Base-by-base conservation (phyloP, 2,888 invertebrate species). In the Drosophila mayaguana region DNA sequence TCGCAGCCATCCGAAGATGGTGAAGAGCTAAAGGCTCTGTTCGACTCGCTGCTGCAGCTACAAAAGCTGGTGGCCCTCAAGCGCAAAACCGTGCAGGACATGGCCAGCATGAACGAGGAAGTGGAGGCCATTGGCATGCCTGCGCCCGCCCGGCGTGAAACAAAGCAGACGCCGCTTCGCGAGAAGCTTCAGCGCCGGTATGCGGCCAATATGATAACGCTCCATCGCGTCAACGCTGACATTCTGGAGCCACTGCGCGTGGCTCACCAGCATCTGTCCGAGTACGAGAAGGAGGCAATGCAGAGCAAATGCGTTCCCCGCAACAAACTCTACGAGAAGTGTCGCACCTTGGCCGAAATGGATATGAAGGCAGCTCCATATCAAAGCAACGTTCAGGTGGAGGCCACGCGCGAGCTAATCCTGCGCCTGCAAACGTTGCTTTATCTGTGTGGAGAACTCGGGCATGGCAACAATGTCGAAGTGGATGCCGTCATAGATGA, bases 221-320 rank as follows among this genome's bases (percentile, higher is more conserved):
- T 83, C 28, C 68, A 81, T 46, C 68, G 82, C 0, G 53, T 82
- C 4, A 83, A 83, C 28, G 46, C 22, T 0, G 78, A 83, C 1
- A 54, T 86, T 0, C 9, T 78, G 25, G 61, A 75, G 1, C 70
- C 80, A 0, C 43, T 84, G 20, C 63, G 69, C 4, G 22, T 72
- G 14, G 71, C 66, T 1, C 75, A 84, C 28, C 60, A 66, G 0
- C 45, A 63, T 22, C 20, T 82, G 7, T 20, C n/a, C 5, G 54
- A 65, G 0, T 72, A 67, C 22, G 63, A 74, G 48, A 50, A 51
- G 53, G 60, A 59, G 25, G 38, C 53, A 1, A 12, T 50, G 48
- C 42, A 69, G n/a, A 48, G 32, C 9, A 65, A 54, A 11, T 16
- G 7, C 0, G 11, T 36, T 4, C 43, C 54, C 0, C 38, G 69